A percentile compares a stretch with the other conserved stretches of the same genome.
phyloP scores from a whole-genome alignment of 2,113 vertebrate species.

The Seriola dumerili region DNA sequence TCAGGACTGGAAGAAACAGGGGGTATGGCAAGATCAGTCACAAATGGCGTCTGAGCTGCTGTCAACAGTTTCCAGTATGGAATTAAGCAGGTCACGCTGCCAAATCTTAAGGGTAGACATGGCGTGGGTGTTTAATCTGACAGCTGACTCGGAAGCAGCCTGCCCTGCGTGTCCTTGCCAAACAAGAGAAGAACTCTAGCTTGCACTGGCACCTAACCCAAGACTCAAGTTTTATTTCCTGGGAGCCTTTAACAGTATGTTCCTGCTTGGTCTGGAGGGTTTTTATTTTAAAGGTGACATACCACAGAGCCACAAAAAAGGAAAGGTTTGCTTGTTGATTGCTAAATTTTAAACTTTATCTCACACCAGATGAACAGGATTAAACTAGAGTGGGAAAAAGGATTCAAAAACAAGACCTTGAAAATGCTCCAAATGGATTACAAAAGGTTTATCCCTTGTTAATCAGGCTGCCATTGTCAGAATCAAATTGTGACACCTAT shows the following conservation, averaged over 20 bases:
- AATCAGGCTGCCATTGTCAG: constrained; percentile 14
- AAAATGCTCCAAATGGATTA: constrained; percentile 27
- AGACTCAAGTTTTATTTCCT: constrained; percentile 46
- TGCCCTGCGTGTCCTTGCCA: not conserved
- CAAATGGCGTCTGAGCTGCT: constrained; percentile 18
- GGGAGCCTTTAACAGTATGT: constrained; percentile 31
- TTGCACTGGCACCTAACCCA: constrained; percentile 20
- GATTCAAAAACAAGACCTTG: not conserved
- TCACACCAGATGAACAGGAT: not conserved
- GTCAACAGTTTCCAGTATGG: constrained; percentile 28
- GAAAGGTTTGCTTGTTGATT: not conserved
- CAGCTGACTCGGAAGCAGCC: constrained; percentile 25
- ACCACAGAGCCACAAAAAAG: constrained; percentile 1
- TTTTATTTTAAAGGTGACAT: constrained; percentile 16
- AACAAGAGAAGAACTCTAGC: constrained; percentile 12
- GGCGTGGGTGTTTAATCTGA: constrained; percentile 32
- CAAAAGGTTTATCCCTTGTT: constrained; percentile 19
- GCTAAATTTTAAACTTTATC: not conserved
- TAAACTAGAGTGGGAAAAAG: not conserved
- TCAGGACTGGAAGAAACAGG: constrained; percentile 88
- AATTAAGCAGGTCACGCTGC: constrained; percentile 33
- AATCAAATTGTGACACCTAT: constrained; percentile 34
- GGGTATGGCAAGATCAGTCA: constrained; percentile 12
- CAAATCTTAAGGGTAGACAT: constrained; percentile 30
- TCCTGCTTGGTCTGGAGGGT: not conserved